Conservation (phyloP, 1,140 invertebrate species). For the Solenopsis fugax region DNA sequence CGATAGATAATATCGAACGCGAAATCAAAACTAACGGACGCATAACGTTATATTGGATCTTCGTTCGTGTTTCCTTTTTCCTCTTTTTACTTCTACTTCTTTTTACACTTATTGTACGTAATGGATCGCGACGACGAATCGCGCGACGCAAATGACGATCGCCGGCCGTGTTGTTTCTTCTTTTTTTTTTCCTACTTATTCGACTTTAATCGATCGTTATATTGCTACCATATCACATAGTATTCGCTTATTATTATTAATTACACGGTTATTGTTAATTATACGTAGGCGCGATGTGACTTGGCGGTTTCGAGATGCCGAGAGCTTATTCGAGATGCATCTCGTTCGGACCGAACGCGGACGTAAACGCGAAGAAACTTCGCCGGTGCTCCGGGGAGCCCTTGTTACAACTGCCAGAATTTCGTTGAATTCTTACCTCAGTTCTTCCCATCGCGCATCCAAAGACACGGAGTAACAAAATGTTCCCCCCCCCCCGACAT, state of each 20-base stretch:
- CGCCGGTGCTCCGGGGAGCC: conserved; percentile 22
- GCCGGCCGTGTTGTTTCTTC: neutral
- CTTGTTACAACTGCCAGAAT: conserved; percentile 59
- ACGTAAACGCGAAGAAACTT: conserved; percentile 55
- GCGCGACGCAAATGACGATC: conserved; percentile 1
- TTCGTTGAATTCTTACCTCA: conserved; percentile 46
- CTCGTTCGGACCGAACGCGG: conserved; percentile 15
- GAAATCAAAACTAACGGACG: conserved; percentile 53
- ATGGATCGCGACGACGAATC: conserved; percentile 34
- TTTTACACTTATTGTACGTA: conserved; percentile 54
- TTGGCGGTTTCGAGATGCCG: conserved; percentile 17
- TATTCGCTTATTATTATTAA: conserved; percentile 70
- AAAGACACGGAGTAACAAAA: conserved; percentile 55
- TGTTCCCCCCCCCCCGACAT: conserved; percentile 21
- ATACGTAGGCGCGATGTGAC: conserved; percentile 29
- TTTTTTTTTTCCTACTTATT: conserved; percentile 51
- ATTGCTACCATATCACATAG: conserved; percentile 78
- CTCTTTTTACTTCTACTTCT: neutral
- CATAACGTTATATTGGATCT: conserved; percentile 14
- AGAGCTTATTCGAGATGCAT: conserved; percentile 42
- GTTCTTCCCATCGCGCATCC: conserved; percentile 25
- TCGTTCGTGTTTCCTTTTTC: neutral
- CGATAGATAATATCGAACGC: neutral
- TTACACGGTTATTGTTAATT: conserved; percentile 59
- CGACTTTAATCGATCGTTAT: conserved; percentile 62